Base-by-base conservation (phyloP, 1,140 invertebrate genomes). In the Lasioglossum albipes region DNA sequence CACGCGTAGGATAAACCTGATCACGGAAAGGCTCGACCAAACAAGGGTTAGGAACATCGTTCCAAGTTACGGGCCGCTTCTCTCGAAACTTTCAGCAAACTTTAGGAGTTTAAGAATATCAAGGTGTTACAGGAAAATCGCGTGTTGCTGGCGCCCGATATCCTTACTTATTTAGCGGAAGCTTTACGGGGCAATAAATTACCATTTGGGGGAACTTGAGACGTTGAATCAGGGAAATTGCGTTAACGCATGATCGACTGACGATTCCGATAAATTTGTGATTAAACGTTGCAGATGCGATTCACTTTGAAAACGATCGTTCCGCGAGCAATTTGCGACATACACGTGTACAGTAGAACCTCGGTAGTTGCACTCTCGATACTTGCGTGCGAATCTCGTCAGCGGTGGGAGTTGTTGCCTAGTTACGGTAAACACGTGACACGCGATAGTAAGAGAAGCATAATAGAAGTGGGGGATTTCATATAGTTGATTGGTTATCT, bases 21-120 rank as follows among this genome's bases (percentile, higher is more conserved):
- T 86, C 83, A 82, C 83, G 83, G 57, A 85, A 86, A 64, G 84
- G 71, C 59, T 79, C 79, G 84, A n/a, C 57, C 83, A 74, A 84
- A 86, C 83, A 85, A 85, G 83, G 66, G 67, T 84, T 82, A 65
- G 70, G 83, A 84, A 71, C 77, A 69, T 75, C 54, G 62, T 18
- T 69, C 27, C 13, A 84, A 84, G 61, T 84, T 73, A 66, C 71
- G 70, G 70, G 54, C 18, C 59, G 16, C 42, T 68, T 70, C 61
- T 68, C 62, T 13, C 66, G 61, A 54, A 83, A 75, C 62, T 84
- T 81, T 67, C 52, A 41, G 49, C 66, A 64, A 85, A 77, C 64
- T 79, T 67, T 5, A 5, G 7, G 49, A 66, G 49, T 79, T 74
- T 65, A 79, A 79, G 71, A 79, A 74, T 67, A 74, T 79, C 61